Base-by-base conservation (phyloP, 2,888 invertebrate genomes). In the Tetragonisca angustula region DNA sequence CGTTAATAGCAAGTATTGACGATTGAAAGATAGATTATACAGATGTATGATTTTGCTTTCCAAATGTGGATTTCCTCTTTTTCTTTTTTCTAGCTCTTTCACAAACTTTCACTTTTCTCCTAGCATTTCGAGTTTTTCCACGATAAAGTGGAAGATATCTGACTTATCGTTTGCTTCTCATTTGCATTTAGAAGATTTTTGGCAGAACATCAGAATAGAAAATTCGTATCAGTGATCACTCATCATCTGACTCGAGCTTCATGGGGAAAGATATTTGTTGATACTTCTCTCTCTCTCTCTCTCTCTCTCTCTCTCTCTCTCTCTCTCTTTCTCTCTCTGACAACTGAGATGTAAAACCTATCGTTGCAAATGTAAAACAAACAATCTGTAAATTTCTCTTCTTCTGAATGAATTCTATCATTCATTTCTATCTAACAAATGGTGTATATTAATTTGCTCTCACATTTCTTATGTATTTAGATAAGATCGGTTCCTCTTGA, bases 121-220 rank as follows among this genome's bases (percentile, higher is more conserved):
- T 11, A 21, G 19, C 54, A 49, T 21, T 43, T 21, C 15, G 32
- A 9, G 19, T 13, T 54, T 50, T 27, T 27, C 56, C 27, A 21
- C 62, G 67, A 62, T 56, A 68, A 62, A 76, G 61, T 62, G 62
- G 49, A 27, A 54, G 67, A 73, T 84, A 81, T 82, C 72, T 61
- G 79, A 71, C 74, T 49, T 59, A 49, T 32, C 32, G 3, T 32
- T 32, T 32, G 32, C 32, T 19, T 61, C 61, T 50, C 24, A 70
- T 64, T 65, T 32, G 61, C 76, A 69, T 81, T 83, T 64, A 64
- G 75, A 65, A 50, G 70, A 64, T 81, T 88, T 88, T 82, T 88
- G 90, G 88, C 90, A 80, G 79, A 82, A 76, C 77, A 74, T 90
- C 90, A 90, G 90, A 90, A 73, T 76, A 65, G 36, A 27, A n/a